Conservation (phyloP, 2,797 vertebrate genomes). For the Enteromius unitaeniatus region DNA sequence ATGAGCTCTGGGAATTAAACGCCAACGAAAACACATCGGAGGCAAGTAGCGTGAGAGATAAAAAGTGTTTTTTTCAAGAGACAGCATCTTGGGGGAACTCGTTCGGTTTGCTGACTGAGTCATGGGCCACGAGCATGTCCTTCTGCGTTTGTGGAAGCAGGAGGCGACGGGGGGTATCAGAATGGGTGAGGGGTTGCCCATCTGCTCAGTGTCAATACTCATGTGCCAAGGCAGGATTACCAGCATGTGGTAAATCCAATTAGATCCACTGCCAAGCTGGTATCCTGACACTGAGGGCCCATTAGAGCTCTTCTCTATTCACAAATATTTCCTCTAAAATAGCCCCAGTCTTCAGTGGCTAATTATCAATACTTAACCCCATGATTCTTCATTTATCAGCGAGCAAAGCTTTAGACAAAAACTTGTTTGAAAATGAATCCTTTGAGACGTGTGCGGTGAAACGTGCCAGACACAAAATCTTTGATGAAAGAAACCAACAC, state of each 20-base stretch:
- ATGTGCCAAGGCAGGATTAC: constrained; percentile 60
- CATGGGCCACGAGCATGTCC: constrained; percentile 9
- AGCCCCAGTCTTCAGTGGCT: constrained; percentile 45
- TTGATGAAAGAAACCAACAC: constrained; percentile 6
- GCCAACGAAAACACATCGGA: constrained; percentile 34
- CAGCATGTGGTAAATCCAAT: constrained; percentile 65
- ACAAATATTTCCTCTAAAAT: constrained; percentile 47
- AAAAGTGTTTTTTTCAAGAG: constrained; percentile 31
- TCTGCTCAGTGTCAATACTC: constrained; percentile 61
- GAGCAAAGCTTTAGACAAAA: constrained; percentile 27
- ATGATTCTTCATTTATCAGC: constrained; percentile 48
- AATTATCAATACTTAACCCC: constrained; percentile 61
- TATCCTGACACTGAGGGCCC: constrained; percentile 45
- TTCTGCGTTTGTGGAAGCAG: constrained; percentile 24
- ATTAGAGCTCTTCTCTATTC: constrained; percentile 43
- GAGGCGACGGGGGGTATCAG: constrained; percentile 42
- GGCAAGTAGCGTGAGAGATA: constrained; percentile 4
- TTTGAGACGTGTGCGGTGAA: background rate
- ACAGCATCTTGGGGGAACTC: background rate
- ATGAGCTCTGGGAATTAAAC: constrained; percentile 25
- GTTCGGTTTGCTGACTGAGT: background rate
- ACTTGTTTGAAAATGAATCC: constrained; percentile 35
- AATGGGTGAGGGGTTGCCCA: constrained; percentile 49
- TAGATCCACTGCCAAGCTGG: constrained; percentile 55
- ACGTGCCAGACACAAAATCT: constrained; percentile 47